Evolutionary conservation across 2,797 vertebrate species (phyloP).

Genomic region (Enteromius treurensis): DNA sequence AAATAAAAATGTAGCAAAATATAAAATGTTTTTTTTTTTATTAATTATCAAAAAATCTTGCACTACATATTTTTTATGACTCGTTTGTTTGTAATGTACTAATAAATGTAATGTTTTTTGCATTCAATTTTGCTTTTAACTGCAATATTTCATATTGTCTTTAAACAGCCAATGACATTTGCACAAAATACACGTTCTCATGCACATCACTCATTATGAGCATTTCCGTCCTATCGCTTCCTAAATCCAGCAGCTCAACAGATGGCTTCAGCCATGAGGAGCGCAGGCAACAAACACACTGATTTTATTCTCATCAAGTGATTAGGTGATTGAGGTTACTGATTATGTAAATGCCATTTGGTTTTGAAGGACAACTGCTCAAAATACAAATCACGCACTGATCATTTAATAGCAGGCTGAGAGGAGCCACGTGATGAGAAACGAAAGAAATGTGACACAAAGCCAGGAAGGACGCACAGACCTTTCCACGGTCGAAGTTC

Average conservation of each 20-base stretch:
- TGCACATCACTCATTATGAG: conserved; percentile 73
- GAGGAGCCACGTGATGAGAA: conserved; percentile 12
- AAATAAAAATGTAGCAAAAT: not conserved
- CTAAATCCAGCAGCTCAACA: conserved; percentile 63
- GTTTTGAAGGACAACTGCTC: conserved; percentile 50
- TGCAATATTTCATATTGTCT: not conserved
- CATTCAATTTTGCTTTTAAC: not conserved
- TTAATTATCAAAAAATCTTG: not conserved
- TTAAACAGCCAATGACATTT: conserved; percentile 27
- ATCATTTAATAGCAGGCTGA: conserved; percentile 41
- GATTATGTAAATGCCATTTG: conserved; percentile 51
- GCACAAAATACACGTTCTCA: conserved; percentile 52
- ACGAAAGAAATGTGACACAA: not conserved
- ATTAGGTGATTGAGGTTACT: conserved; percentile 22
- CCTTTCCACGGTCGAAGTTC: conserved; percentile 97
- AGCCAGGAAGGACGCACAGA: conserved; percentile 58
- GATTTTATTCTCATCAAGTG: conserved; percentile 10
- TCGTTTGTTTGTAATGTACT: not conserved
- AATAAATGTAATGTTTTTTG: not conserved
- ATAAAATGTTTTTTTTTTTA: not conserved
- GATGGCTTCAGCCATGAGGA: conserved; percentile 66
- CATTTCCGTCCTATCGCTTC: conserved; percentile 64
- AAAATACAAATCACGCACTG: conserved; percentile 42
- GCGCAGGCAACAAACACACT: conserved; percentile 64
- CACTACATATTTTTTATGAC: too few species aligned